Evolutionary conservation across 1,140 invertebrate species (phyloP).

Genomic region (Papilio xuthus): DNA sequence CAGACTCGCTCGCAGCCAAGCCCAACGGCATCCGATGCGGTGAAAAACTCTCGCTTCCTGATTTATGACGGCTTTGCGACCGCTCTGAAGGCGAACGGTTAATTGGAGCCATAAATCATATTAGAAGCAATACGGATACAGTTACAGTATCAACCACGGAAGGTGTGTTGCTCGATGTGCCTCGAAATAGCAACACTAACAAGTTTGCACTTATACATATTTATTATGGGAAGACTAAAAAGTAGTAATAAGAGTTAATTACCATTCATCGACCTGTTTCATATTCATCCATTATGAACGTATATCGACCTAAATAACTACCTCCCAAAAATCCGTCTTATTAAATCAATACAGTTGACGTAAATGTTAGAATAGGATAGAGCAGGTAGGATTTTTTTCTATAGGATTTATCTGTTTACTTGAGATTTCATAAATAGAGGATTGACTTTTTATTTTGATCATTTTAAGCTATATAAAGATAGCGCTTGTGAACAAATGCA

Average conservation of each 20-base stretch:
- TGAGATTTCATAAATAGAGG: background rate
- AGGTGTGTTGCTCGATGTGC: background rate
- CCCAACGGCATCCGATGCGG: constrained; percentile 39
- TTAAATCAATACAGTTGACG: background rate
- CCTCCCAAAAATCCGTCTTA: background rate
- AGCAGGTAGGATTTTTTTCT: background rate
- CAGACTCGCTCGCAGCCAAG: constrained; percentile 44
- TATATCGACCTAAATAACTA: background rate
- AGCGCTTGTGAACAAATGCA: background rate
- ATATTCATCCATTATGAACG: background rate
- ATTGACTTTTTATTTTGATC: background rate
- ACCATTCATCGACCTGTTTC: background rate
- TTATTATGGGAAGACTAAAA: too few relatives aligned
- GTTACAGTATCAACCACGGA: background rate
- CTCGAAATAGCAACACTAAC: background rate
- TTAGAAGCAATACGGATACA: background rate
- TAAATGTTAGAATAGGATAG: constrained; percentile 4
- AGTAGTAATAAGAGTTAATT: background rate
- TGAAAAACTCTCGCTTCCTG: constrained; percentile 9
- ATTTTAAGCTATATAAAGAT: background rate
- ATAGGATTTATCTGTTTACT: background rate
- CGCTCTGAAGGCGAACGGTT: background rate
- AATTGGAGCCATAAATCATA: background rate
- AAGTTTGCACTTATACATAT: background rate
- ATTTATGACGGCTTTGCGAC: constrained; percentile 9